Evolutionary conservation across 2,888 invertebrate genomes (phyloP).

Genomic region (Drepanosiphum platanoidis): DNA sequence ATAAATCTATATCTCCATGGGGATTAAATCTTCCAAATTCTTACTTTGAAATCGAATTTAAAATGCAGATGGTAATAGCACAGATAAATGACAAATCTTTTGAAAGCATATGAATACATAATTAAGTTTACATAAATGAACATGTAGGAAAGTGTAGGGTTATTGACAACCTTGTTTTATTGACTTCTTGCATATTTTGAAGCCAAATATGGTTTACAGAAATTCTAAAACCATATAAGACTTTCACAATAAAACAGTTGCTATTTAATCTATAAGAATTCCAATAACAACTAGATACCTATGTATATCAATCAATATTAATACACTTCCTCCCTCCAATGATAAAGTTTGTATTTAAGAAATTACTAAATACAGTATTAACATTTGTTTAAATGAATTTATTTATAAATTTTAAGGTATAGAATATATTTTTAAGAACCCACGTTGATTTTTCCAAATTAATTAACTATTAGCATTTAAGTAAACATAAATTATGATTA

Average conservation of each 20-base stretch:
- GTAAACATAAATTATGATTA: neutral
- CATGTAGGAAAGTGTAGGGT: neutral
- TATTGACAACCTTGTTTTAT: conserved; percentile 33
- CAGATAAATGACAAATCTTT: too few species aligned
- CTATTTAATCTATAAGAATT: conserved; percentile 8
- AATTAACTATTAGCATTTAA: neutral
- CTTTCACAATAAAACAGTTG: conserved; percentile 45
- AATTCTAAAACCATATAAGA: neutral
- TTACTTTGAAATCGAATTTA: too few species aligned
- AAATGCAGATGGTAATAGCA: too few species aligned
- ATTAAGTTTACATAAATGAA: neutral
- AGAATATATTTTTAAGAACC: too few species aligned
- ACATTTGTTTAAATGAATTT: neutral
- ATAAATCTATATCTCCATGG: too few species aligned
- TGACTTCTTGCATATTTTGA: conserved; percentile 29
- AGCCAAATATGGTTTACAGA: conserved; percentile 27
- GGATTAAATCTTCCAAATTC: too few species aligned
- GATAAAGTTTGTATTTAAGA: too few species aligned
- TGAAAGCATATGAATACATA: neutral
- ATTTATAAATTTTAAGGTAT: neutral
- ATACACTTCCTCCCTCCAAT: too few species aligned
- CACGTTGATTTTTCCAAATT: too few species aligned
- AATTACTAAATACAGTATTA: too few species aligned
- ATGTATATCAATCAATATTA: neutral
- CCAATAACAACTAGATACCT: neutral